These are phyloP conservation scores for Ivindomyrus marchei DNA, from an alignment of 2,113 vertebrate species.

Conservation along the genomic window DNA sequence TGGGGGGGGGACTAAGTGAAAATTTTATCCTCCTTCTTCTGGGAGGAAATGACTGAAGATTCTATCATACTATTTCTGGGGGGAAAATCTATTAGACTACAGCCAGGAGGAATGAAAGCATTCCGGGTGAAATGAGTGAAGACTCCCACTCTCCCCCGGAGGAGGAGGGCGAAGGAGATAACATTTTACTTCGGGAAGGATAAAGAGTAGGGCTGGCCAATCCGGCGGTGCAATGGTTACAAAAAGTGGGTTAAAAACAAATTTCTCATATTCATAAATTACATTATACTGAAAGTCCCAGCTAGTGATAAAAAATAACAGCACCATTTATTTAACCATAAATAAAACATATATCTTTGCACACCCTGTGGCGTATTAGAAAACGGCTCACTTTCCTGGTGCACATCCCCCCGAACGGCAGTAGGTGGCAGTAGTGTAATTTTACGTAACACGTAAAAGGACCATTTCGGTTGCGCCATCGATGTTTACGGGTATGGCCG, in stretches of 20 bases:
- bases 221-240: background rate
- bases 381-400: background rate
- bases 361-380: background rate
- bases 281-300: background rate
- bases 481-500: background rate
- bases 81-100: background rate
- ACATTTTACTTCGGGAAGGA: background rate
- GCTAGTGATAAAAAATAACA: background rate
- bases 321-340: background rate
- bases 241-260: background rate
- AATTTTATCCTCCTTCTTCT: background rate
- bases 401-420: background rate
- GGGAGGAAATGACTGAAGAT: background rate
- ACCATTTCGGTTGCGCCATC: background rate
- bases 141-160: background rate
- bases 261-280: background rate
- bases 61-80: background rate
- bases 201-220: background rate
- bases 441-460: background rate
- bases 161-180: background rate
- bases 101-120: background rate
- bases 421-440: constrained; percentile 2
- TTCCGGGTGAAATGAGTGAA: background rate
- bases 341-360: background rate
- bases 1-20: background rate